Evolutionary conservation across 1,140 invertebrate genomes (phyloP), one percentile per base, ranked within the genome.

Genomic region (Bicyclus anynana): DNA sequence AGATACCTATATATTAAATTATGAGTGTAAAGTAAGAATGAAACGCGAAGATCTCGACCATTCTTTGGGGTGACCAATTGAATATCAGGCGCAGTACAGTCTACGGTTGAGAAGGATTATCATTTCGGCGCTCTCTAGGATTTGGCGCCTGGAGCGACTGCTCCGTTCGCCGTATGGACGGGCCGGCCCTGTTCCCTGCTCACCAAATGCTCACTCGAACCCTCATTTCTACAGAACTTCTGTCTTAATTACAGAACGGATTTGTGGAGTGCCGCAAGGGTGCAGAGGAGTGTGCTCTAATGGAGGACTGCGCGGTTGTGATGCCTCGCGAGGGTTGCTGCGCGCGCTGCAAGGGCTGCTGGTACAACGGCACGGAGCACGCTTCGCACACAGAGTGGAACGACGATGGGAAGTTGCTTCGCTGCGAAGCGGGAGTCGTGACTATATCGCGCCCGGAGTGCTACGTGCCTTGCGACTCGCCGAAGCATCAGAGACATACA

Each of bases 391-490:
- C 93, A 0, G 94, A 95, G 76, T 97, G 95, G 95, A 89, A 90
- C 20, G 92, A 96, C 67, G 92, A 94, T 0, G 97, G 95, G 72
- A 88, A 87, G 53, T 87, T 93, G 53, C 87, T 94, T 62, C 90
- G 92, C 20, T 97, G 96, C 83, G 92, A 94, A 76, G 95, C 95
- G 14, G 95, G 95, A 7, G 93, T 97, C 23, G 90, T 97, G 55
- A 98, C 96, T 0, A 92, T 94, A 67, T 94, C 95, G 1, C 89
- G 90, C 49, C 90, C 94, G 14, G 92, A 94, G 55, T 98, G 96
- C 76, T 94, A 96, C 75, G 92, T 93, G 9, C 94, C 95, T 0
- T 97, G 96, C 77, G 84, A 90, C 1, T 77, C 84, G 33, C 92
- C 95, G 0, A 87, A 92, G 27, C 91, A 93, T n/a, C 90, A 92